phyloP scores from a whole-genome alignment of 2,888 invertebrate species.

The Oxystoma pomonae region DNA sequence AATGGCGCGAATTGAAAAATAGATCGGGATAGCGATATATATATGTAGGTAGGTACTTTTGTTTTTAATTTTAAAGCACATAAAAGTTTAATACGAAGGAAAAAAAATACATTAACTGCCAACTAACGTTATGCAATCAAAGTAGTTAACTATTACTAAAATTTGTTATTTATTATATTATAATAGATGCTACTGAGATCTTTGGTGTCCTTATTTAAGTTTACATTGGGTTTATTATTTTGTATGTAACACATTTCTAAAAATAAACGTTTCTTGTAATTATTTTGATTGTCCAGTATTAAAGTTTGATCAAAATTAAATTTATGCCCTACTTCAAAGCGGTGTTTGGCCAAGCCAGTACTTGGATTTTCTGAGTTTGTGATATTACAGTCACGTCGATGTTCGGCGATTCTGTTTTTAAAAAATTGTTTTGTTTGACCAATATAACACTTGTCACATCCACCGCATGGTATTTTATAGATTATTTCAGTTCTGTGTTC shows the following conservation, averaged over 20 bases:
- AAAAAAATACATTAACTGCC: too few species aligned
- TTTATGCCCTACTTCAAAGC: not conserved
- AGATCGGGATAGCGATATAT: too few species aligned
- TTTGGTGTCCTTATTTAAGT: not conserved
- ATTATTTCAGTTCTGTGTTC: not conserved
- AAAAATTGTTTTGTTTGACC: not conserved
- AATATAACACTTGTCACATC: not conserved
- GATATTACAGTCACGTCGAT: not conserved
- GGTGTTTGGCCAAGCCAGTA: not conserved
- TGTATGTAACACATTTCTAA: not conserved
- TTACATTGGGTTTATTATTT: not conserved
- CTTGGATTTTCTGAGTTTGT: not conserved
- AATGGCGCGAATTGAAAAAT: too few species aligned
- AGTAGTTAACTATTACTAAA: too few species aligned
- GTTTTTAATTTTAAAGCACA: too few species aligned
- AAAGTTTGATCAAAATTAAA: not conserved
- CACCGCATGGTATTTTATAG: not conserved
- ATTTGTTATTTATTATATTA: too few species aligned
- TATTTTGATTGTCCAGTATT: not conserved
- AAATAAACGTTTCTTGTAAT: not conserved
- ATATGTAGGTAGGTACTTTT: too few species aligned
- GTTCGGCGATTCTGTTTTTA: not conserved
- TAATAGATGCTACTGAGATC: not conserved
- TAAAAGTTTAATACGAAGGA: too few species aligned
- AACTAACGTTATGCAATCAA: too few species aligned